Percentiles rank a stretch among this genome's conserved stretches.
These are phyloP conservation scores for Adineta ricciae DNA, from an alignment of 2,888 invertebrate genomes.

Conservation along the genomic window DNA sequence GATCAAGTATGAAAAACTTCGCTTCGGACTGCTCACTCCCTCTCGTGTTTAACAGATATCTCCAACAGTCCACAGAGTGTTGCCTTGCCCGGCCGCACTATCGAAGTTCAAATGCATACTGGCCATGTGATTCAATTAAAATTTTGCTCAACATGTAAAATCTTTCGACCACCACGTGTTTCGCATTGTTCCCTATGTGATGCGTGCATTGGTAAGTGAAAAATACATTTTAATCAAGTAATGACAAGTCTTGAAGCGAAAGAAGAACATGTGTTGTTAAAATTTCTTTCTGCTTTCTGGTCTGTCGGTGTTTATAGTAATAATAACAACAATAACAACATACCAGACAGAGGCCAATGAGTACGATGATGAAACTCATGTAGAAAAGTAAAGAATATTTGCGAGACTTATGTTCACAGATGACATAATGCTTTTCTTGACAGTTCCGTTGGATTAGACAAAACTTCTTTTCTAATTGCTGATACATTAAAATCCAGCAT, in stretches of 20 bases:
- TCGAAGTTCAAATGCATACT: constrained; percentile 36
- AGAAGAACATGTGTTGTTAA: neutral
- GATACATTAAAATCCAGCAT: neutral
- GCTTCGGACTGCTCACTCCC: neutral
- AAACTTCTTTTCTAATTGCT: neutral
- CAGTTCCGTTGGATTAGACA: neutral
- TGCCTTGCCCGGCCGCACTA: neutral
- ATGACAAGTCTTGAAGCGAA: neutral
- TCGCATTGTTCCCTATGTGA: constrained; percentile 98
- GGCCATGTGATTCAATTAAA: constrained; percentile 72
- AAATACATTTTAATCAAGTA: neutral
- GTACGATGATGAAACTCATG: neutral
- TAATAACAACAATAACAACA: neutral
- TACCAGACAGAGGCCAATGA: neutral
- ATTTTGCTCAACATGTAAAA: constrained; percentile 98
- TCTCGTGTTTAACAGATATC: neutral
- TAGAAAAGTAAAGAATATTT: neutral
- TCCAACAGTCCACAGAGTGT: neutral
- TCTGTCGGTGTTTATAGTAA: too few relatives aligned
- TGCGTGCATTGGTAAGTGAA: constrained; percentile 83
- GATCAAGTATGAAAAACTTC: constrained; percentile 54
- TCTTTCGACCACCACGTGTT: constrained; percentile 93
- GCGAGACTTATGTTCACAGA: neutral
- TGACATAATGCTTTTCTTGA: neutral
- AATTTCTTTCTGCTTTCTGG: neutral